Evolutionary conservation across 2,888 invertebrate species (phyloP).

Genomic region (Drosophila infuscata): DNA sequence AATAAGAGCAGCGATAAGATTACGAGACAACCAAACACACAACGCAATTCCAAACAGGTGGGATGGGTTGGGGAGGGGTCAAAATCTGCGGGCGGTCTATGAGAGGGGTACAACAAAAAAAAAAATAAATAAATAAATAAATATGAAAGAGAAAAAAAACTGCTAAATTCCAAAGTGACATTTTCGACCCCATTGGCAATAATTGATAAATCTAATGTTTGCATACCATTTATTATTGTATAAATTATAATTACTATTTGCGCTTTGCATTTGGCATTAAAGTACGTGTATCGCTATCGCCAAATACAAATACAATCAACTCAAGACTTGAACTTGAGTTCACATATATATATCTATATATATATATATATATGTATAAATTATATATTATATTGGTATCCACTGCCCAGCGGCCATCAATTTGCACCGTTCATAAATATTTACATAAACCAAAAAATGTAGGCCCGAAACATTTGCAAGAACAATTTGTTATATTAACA

Average conservation of each 20-base stretch:
- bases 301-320: neutral
- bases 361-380: neutral
- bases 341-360: neutral
- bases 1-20: constrained; percentile 73
- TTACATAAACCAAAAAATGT: constrained; percentile 62
- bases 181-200: constrained; percentile 50
- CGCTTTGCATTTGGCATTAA: constrained; percentile 31
- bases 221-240: constrained; percentile 58
- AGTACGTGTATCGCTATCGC: constrained; percentile 11
- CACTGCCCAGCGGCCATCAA: constrained; percentile 35
- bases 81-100: constrained; percentile 29
- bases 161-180: constrained; percentile 64
- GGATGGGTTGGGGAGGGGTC: constrained; percentile 1
- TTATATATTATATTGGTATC: neutral
- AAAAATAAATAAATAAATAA: neutral
- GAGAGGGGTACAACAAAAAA: neutral
- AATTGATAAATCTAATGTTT: constrained; percentile 73
- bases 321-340: constrained; percentile 12
- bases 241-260: constrained; percentile 49
- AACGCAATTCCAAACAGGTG: constrained; percentile 27
- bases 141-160: neutral
- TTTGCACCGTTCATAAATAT: constrained; percentile 57
- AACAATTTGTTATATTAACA: constrained; percentile 59
- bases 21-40: constrained; percentile 34
- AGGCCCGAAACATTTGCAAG: constrained; percentile 41